Evolutionary conservation across 2,113 vertebrate genomes (phyloP).

Genomic region (Zapornia atra): DNA sequence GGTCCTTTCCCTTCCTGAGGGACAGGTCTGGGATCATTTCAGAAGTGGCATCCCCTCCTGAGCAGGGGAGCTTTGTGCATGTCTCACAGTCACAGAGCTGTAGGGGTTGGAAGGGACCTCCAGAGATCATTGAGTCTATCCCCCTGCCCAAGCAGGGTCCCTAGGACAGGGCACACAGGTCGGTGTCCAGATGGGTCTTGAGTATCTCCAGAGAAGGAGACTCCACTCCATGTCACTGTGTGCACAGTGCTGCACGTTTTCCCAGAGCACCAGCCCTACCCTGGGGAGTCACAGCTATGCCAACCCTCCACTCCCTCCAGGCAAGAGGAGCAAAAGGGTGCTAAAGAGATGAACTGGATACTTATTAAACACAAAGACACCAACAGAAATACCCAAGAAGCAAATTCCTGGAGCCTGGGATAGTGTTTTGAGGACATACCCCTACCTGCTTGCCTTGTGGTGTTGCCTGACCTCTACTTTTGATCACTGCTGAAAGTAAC

Average conservation of each 20-base stretch:
- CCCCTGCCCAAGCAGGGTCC: too few relatives aligned
- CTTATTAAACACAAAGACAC: background rate
- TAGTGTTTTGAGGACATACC: background rate
- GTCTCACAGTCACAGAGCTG: too few relatives aligned
- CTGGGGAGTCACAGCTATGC: rapidly evolving
- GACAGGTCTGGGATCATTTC: rapidly evolving
- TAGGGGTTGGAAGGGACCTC: too few relatives aligned
- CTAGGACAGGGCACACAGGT: too few relatives aligned
- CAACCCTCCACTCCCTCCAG: background rate
- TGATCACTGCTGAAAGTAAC: background rate
- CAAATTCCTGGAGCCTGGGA: background rate
- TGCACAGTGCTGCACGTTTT: rapidly evolving
- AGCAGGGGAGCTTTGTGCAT: too few relatives aligned
- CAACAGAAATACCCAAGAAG: background rate
- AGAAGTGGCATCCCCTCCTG: background rate
- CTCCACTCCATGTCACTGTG: too few relatives aligned
- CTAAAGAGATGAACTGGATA: background rate
- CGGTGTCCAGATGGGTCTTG: too few relatives aligned
- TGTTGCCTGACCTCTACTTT: background rate
- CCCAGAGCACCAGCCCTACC: background rate
- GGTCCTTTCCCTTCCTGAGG: background rate
- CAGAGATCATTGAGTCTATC: too few relatives aligned
- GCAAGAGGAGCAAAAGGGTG: background rate
- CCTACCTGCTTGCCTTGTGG: background rate
- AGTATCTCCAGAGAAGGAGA: too few relatives aligned